Percentiles rank a stretch among this genome's conserved stretches.
Evolutionary conservation across 2,888 invertebrate species (phyloP).

Genomic region (Leptopilina syphax): DNA sequence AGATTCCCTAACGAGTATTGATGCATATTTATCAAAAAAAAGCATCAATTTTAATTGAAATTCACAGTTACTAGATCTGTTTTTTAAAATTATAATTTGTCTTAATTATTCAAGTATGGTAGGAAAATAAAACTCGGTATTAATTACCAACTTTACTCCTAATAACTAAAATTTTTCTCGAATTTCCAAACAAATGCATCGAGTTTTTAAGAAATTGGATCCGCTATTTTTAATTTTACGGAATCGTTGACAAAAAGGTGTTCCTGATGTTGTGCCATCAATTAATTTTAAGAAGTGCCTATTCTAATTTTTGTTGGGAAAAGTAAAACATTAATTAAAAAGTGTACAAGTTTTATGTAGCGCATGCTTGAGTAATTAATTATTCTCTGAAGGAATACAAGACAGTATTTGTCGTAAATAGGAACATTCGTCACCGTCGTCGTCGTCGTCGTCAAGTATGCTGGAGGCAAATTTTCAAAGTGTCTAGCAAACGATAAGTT

Average conservation of each 20-base stretch:
- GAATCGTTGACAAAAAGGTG: no score
- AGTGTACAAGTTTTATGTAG: not conserved
- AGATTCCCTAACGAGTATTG: not conserved
- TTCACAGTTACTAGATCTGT: no score
- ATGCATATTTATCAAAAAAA: not conserved
- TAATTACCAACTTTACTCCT: no score
- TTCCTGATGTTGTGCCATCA: no score
- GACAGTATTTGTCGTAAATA: not conserved
- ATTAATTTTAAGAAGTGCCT: no score
- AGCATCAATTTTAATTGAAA: not conserved
- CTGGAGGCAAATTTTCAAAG: not conserved
- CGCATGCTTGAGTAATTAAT: not conserved
- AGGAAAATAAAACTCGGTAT: no score
- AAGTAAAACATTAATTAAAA: not conserved
- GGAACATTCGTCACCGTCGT: not conserved
- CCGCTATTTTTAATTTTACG: no score
- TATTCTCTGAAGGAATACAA: not conserved
- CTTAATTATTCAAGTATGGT: no score
- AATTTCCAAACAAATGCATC: no score
- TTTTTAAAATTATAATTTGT: no score
- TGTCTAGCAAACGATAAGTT: slow-evolving; percentile 13
- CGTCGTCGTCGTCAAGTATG: not conserved
- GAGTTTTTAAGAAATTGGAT: no score
- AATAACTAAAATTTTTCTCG: no score
- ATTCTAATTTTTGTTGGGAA: not conserved